Percentiles rank a stretch among this genome's conserved stretches.
These are phyloP conservation scores for Aegotheles bennettii DNA, from an alignment of 2,113 vertebrate species.

Conservation along the genomic window DNA sequence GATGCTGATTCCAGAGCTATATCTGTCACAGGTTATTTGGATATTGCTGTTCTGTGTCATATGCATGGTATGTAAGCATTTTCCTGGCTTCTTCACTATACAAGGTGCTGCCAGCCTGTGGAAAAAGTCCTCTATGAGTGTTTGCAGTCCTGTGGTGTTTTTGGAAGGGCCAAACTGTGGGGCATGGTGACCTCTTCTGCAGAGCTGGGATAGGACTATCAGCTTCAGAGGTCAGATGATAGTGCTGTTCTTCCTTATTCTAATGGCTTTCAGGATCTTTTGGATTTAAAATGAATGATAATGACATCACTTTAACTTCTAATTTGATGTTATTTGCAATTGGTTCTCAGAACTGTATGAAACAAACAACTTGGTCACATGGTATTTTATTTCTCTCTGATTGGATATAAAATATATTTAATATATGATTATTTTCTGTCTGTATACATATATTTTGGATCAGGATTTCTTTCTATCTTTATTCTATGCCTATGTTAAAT, in stretches of 20 bases:
- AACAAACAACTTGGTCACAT: not conserved
- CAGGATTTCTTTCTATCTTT: not conserved
- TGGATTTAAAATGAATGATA: not conserved
- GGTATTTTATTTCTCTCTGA: not conserved
- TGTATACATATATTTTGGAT: not conserved
- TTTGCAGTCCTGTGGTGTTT: not conserved
- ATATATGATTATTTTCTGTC: not conserved
- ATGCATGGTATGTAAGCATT: not conserved
- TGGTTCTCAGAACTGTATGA: not conserved
- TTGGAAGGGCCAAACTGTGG: accelerated
- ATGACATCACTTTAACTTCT: not conserved
- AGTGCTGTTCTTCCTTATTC: not conserved
- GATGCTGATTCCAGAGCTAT: not conserved
- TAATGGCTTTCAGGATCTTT: not conserved
- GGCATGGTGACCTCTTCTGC: not conserved
- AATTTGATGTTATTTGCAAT: not conserved
- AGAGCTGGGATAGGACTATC: not conserved
- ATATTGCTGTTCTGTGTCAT: accelerated
- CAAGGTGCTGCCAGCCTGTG: not conserved
- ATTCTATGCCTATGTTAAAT: not conserved
- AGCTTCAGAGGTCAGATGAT: not conserved
- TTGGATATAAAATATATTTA: not conserved
- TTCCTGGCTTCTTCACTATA: not conserved
- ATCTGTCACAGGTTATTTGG: not conserved
- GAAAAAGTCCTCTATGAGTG: not conserved